Evolutionary conservation across 2,888 invertebrate genomes (phyloP).

Genomic region (Iselma pallidipennis): DNA sequence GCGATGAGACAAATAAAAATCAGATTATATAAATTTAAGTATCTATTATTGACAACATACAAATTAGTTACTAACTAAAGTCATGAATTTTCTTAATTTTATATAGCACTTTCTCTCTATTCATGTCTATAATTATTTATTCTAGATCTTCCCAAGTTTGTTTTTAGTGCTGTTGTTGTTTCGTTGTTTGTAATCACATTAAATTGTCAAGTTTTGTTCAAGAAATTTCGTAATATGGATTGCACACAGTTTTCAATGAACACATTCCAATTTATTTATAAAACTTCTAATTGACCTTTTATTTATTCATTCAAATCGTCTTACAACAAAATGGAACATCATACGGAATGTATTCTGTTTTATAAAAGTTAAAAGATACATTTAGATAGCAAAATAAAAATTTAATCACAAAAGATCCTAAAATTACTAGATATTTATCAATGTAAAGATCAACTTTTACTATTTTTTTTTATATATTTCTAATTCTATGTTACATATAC

Average conservation of each 20-base stretch:
- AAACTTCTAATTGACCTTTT: background rate
- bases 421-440: no score
- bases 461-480: no score
- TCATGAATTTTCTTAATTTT: background rate
- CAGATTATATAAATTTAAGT: background rate
- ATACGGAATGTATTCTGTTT: no score
- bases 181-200: conserved; percentile 1
- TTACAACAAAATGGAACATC: no score
- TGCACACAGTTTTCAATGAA: background rate
- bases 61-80: background rate
- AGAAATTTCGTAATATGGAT: background rate
- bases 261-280: background rate
- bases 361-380: no score
- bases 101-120: background rate
- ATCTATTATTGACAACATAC: background rate
- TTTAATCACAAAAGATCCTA: no score
- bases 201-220: background rate
- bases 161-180: no score
- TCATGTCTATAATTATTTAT: background rate
- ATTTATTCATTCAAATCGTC: background rate
- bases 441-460: no score
- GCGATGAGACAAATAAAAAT: background rate
- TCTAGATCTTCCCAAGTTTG: background rate
- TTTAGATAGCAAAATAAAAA: no score
- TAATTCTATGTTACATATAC: no score